Evolutionary conservation across 2,113 vertebrate species (phyloP), one percentile per base, ranked within the genome.

Genomic region (Protobothrops mucrosquamatus): DNA sequence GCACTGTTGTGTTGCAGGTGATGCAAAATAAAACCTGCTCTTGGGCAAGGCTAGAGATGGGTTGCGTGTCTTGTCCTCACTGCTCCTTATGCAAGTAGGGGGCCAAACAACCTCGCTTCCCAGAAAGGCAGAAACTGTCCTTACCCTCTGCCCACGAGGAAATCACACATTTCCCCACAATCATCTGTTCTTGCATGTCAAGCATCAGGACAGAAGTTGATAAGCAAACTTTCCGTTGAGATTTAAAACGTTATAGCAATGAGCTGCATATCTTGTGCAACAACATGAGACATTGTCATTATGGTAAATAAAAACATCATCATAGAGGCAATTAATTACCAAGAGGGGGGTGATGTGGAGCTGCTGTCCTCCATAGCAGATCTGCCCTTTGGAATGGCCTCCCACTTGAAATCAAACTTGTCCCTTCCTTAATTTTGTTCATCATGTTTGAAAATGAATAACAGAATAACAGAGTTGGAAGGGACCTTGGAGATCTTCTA

Each of bases 21-120:
- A 54, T 34, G 54, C 2, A 86, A 85, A 61, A 20, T 81, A 59
- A 91, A 61, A 48, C 46, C 11, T 92, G 69, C 46, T 89, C 69
- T 93, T 93, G 87, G 74, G 92, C 81, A 89, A 92, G 64, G 69
- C 74, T 7, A 90, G 59, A 51, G n/a, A 22, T 43, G 26, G 52
- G 52, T 4, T 48, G 92, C 61, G 2, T 43, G 48, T 81, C 26
- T 24, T 56, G 26, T 51, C 10, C 29, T 48, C 85, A 56, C 26
- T 39, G 6, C 22, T 29, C 23, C 23, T 89, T 22, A 43, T 90
- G 74, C 51, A 74, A 14, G 61, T 52, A 22, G 34, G 34, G 2
- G n/a, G n/a, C 9, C 59, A 88, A 39, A 43, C 9, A 15, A 7
- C 9, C 74, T 24, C 15, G 0, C 3, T 39, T 39, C 74, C 29